A percentile compares a stretch with the other conserved stretches of the same genome.
phyloP scores from a whole-genome alignment of 2,797 vertebrate species.

The Xenops minutus region DNA sequence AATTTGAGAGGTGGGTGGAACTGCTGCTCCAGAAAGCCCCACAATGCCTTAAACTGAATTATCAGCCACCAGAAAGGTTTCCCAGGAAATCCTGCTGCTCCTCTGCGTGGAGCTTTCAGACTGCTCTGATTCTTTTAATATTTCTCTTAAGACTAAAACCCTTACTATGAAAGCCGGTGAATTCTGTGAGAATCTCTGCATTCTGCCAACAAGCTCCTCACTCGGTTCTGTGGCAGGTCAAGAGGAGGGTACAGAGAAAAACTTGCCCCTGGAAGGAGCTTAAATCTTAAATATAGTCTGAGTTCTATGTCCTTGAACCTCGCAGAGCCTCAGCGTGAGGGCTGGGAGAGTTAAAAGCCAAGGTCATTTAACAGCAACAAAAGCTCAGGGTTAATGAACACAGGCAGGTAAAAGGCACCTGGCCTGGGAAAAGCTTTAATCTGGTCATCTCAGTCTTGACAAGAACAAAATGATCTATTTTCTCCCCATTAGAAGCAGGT shows the following conservation, averaged over 20 bases:
- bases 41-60: neutral
- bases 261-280: neutral
- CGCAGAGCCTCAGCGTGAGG: neutral
- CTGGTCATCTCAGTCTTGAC: neutral
- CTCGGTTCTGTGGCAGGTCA: fast-evolving
- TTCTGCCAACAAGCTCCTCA: neutral
- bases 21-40: neutral
- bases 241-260: neutral
- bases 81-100: neutral
- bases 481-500: neutral
- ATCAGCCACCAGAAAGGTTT: neutral
- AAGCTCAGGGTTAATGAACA: neutral
- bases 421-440: neutral
- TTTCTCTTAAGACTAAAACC: neutral
- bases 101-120: neutral
- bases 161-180: fast-evolving
- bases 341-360: neutral
- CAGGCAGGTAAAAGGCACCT: neutral
- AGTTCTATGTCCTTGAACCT: neutral
- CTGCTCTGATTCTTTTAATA: fast-evolving
- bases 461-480: neutral
- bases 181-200: fast-evolving
- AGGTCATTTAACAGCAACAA: fast-evolving
- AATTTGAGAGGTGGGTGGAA: neutral
- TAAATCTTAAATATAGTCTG: neutral